Evolutionary conservation across 2,797 vertebrate genomes (phyloP), one percentile per base, ranked within the genome.

Genomic region (Heteromormyrus szaboi): DNA sequence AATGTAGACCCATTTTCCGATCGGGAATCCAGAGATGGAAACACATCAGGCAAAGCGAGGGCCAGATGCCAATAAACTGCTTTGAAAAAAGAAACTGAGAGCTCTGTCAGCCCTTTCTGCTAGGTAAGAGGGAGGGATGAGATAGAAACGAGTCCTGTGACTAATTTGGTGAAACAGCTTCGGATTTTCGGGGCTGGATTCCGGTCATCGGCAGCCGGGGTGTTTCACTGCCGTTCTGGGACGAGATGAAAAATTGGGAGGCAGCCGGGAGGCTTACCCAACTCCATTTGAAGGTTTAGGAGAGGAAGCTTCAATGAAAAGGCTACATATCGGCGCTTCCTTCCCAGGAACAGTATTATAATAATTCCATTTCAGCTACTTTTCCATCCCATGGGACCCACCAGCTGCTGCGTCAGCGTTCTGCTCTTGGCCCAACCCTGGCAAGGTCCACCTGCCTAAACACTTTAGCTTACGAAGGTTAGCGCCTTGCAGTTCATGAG

Each of bases 241-340:
- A 37, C 1, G 6, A 44, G 51, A 19, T 17, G 4, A 29, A 6
- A 22, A 44, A 76, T 17, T 9, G 11, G 87, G 25, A 17, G 68
- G 50, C 50, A n/a, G 48, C 72, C 33, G 9, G 50, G 7, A 86
- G 59, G 59, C 84, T 89, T 53, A 76, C 83, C 46, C 37, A 65
- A 85, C 81, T 89, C 54, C 53, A 81, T 88, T 14, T 88, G 48
- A 84, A 88, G 88, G 37, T 81, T 76, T 29, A 76, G 7, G 62
- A 53, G 44, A 37, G 44, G 46, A 37, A 85, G 56, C 68, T 89
- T 68, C 29, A 89, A 76, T 85, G 6, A 85, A 86, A 51, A 86
- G 83, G 59, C 56, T n/a, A 25, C 88, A 89, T 68, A 87, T 62
- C 54, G 12, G 12, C 84, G 0, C 14, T 87, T 87, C 33, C 85